Base-by-base conservation (phyloP, 2,797 vertebrate species). In the Rhinatrema bivittatum region DNA sequence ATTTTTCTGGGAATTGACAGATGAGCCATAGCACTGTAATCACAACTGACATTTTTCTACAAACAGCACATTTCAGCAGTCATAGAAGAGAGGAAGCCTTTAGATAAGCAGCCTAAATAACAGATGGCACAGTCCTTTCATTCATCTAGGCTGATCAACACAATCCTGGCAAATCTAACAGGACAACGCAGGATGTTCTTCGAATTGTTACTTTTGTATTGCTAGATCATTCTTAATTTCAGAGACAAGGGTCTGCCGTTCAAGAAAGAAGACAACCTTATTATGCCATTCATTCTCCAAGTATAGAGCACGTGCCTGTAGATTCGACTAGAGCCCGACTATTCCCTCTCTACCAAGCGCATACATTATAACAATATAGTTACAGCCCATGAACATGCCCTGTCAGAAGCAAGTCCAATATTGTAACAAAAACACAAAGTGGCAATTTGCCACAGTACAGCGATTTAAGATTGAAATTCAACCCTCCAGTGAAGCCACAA, bases 391-490 rank as follows among this genome's bases (percentile, higher is more conserved):
- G 21, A 33, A 55, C 12, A n/a, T n/a, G n/a, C n/a, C n/a, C n/a
- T n/a, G n/a, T n/a, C n/a, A n/a, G n/a, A n/a, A n/a, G n/a, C n/a
- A 58, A 60, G 11, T 9, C 36, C 66, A 36, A 32, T 36, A 40
- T 25, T 65, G 47, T 38, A 43, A 40, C 45, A 62, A 65, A 72
- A 52, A 9, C 44, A 47, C 7, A 0, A 10, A 45, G 29, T 1
- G 0, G 25, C 50, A 59, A 47, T 54, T 64, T 1, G 56, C 61
- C 64, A 63, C 58, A 64, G 64, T 49, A 59, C 46, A 66, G 48
- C 54, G 55, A 46, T 19, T 65, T 55, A 56, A 70, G 68, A 75
- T 73, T 73, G 68, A 63, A 75, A 79, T 78, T 70, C 60, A 62
- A 40, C 38, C 54, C 66, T 76, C 49, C 70, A 62, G 20, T 62